Base-by-base conservation (phyloP, 1,140 invertebrate species). In the Akabosia matsudoensis region DNA sequence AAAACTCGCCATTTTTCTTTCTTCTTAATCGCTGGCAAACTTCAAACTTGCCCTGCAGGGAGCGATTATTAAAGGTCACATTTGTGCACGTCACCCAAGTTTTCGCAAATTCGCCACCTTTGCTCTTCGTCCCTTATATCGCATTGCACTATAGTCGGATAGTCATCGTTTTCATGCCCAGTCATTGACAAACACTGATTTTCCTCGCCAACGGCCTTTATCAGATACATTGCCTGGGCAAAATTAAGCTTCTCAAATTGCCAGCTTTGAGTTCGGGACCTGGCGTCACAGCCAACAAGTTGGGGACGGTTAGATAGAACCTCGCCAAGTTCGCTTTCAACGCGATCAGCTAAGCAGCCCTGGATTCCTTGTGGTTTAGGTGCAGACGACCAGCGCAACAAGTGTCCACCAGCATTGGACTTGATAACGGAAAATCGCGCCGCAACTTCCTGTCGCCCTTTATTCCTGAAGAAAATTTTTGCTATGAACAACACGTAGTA, bases 41-140 rank as follows among this genome's bases (percentile, higher is more conserved):
- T 67, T 45, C 18, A 45, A 45, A 45, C 18, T 45, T 45, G 37
- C 18, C 7, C 37, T 45, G 37, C 37, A 10, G 18, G 18, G 18
- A 31, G 30, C 30, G n/a, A 67, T 28, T 30, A 24, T 76, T 71
- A 78, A 67, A 74, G 37, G 24, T 78, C 77, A 74, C 78, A 79
- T 33, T 76, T 76, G 18, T 64, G 61, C 13, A 67, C 61, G 26
- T 72, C 22, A 7, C 3, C 10, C 26, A 61, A 7, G 45, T 78
- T 74, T 79, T 79, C 74, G 31, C 78, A 79, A 31, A 79, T 79
- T 74, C 72, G 30, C 78, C 78, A 79, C 51, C 54, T 28, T 14
- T 79, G 78, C 22, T 45, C 61, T 45, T 54, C 1, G 33, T 79
- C 75, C 3, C 45, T 31, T 24, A 37, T 31, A 28, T 79, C 54